phyloP scores from a whole-genome alignment of 2,888 invertebrate genomes.

The Hypomecis atomaria region DNA sequence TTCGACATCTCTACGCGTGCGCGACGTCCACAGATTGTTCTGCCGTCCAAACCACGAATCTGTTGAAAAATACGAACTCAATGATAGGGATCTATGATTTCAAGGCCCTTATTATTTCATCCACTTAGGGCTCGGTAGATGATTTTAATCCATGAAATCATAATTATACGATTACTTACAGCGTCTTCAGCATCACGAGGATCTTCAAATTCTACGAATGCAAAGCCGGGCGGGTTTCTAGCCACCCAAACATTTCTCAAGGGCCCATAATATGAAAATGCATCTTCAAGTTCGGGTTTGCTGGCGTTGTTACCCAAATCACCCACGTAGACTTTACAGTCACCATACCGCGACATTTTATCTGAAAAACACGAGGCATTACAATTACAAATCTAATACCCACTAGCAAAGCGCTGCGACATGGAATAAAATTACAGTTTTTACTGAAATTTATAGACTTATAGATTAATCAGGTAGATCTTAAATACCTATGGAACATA shows the following conservation, averaged over 20 bases:
- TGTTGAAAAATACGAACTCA: constrained; percentile 39
- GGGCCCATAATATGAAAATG: constrained; percentile 96
- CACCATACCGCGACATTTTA: constrained; percentile 91
- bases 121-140: too few species aligned
- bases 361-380: constrained; percentile 36
- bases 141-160: background rate
- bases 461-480: background rate
- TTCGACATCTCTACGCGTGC: constrained; percentile 97
- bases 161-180: constrained; percentile 78
- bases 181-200: constrained; percentile 96
- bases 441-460: constrained; percentile 6
- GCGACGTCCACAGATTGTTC: constrained; percentile 94
- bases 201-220: constrained; percentile 97
- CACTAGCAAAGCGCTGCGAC: constrained; percentile 24
- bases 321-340: constrained; percentile 98
- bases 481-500: background rate
- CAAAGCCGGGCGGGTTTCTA: constrained; percentile 97
- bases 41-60: constrained; percentile 87
- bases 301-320: constrained; percentile 96
- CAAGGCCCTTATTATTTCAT: too few species aligned
- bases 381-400: constrained; percentile 3
- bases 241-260: constrained; percentile 99
- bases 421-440: constrained; percentile 12
- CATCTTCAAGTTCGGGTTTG: constrained; percentile 96
- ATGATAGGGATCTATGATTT: background rate